phyloP scores from a whole-genome alignment of 2,113 vertebrate genomes.

The Lipotes vexillifer region DNA sequence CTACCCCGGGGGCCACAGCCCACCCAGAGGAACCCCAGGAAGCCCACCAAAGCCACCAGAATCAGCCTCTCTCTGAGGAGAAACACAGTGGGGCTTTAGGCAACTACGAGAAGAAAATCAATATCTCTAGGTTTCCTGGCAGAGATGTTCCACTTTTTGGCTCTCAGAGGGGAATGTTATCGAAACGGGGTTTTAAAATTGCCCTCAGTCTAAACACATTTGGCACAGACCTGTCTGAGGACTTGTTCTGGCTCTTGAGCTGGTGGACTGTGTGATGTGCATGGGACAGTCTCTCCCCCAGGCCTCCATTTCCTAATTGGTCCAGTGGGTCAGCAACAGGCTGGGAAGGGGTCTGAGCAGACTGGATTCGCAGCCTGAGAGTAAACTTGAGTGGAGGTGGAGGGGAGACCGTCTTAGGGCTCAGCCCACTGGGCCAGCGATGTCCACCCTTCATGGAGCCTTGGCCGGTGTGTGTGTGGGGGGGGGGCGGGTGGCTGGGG shows the following conservation, averaged over 20 bases:
- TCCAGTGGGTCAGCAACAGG: background rate
- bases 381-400: accelerated
- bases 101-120: background rate
- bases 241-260: background rate
- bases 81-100: background rate
- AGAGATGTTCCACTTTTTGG: background rate
- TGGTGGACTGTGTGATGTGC: accelerated
- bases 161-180: background rate
- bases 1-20: background rate
- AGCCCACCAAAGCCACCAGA: background rate
- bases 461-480: accelerated
- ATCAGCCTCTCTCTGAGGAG: background rate
- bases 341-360: background rate
- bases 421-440: background rate
- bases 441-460: background rate
- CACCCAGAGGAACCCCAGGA: background rate
- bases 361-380: background rate
- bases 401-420: background rate
- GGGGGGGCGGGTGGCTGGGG: too few relatives aligned
- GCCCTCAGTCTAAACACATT: background rate
- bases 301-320: background rate
- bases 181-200: background rate
- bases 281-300: background rate
- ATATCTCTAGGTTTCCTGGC: background rate
- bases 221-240: background rate